A percentile compares a stretch with the other conserved stretches of the same genome.
These are phyloP conservation scores for Drosophila tripunctata DNA, from an alignment of 2,888 invertebrate genomes.

Conservation along the genomic window DNA sequence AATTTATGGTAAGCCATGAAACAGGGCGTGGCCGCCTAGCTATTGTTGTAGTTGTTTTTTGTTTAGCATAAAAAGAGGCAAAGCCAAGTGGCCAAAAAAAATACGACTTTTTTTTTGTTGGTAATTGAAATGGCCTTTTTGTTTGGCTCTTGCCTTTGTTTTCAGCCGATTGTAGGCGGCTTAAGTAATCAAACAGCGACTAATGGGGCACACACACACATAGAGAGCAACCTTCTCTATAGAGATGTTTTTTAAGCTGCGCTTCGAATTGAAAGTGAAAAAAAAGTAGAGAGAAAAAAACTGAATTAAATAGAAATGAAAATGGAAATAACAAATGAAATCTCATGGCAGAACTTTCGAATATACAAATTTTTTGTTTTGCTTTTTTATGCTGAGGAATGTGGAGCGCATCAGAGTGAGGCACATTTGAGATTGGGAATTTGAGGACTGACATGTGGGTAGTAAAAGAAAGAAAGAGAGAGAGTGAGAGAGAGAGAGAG, in stretches of 20 bases:
- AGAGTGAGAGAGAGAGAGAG: background rate
- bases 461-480: background rate
- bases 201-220: conserved; percentile 39
- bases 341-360: conserved; percentile 57
- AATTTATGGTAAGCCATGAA: conserved; percentile 12
- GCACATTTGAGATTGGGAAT: conserved; percentile 24
- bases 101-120: conserved; percentile 37
- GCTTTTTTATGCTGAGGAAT: conserved; percentile 25
- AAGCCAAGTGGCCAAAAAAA: conserved; percentile 51
- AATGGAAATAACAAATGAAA: conserved; percentile 30
- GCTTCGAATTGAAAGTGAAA: conserved; percentile 60
- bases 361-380: conserved; percentile 5
- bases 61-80: conserved; percentile 66
- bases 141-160: conserved; percentile 34
- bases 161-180: conserved; percentile 53
- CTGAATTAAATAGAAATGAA: conserved; percentile 15
- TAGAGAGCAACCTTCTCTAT: background rate
- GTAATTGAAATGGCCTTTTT: conserved; percentile 68
- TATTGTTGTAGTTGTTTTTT: conserved; percentile 25
- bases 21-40: conserved; percentile 1
- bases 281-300: conserved; percentile 16
- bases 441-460: conserved; percentile 10
- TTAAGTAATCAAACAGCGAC: conserved; percentile 67
- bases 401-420: conserved; percentile 37
- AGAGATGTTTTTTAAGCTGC: conserved; percentile 34